Base-by-base conservation (phyloP, 1,140 invertebrate genomes). In the Musca vetustissima region DNA sequence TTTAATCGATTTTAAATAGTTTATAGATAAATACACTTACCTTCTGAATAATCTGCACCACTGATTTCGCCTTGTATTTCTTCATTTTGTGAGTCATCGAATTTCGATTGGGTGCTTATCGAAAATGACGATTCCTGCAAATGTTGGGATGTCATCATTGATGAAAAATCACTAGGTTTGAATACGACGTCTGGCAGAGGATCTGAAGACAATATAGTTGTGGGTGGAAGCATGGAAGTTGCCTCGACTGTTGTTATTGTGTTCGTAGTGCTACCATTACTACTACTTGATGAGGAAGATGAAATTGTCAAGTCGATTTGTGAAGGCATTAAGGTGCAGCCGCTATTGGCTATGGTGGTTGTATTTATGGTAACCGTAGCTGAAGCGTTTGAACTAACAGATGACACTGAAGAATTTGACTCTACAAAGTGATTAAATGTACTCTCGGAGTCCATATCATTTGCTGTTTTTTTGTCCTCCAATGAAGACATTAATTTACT, bases 121-220 rank as follows among this genome's bases (percentile, higher is more conserved):
- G n/a, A 69, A 43, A 70, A 59, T 14, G 73, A 68, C 8, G 70
- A 67, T 8, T 70, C 76, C 4, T 75, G 76, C 64, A 80, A 65
- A 57, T 80, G 78, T 52, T 80, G 78, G 4, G 76, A 76, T 59
- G 75, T 76, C 69, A 80, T 75, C 15, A 80, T 73, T 2, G 79
- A 79, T 52, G 79, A 80, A 53, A 80, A 80, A 57, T 81, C 79
- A 57, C 80, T 78, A 15, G 78, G 77, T 73, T 79, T 76, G 64
- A 81, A 80, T 32, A 80, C 73, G 17, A 81, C 76, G 71, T 81
- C 78, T 13, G 77, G 76, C 69, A 80, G 48, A 1, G 76, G 78
- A 69, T 80, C 78, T 21, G 78, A 80, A 0, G 78, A 80, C 1
- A 80, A 55, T 57, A 79, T 80, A 0, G 73, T 80, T 4, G 76